phyloP scores from a whole-genome alignment of 2,113 vertebrate genomes.

The Oncorhynchus kisutch region DNA sequence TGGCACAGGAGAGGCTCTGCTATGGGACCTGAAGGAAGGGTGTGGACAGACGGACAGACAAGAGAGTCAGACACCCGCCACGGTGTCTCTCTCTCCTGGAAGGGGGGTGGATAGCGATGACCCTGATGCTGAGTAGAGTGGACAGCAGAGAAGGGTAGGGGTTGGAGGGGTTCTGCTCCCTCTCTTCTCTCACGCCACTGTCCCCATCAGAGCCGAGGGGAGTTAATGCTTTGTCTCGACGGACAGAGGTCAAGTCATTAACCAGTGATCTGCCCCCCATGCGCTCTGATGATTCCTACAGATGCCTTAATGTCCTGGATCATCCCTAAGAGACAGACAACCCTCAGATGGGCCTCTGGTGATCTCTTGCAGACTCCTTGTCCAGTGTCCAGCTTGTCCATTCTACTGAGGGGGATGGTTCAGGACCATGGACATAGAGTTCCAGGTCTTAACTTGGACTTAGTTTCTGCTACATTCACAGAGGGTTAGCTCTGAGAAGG shows the following conservation, averaged over 20 bases:
- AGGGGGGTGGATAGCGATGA: constrained; percentile 4
- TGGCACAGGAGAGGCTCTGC: not conserved
- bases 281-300: constrained; percentile 4
- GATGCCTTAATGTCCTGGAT: not conserved
- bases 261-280: constrained; percentile 32
- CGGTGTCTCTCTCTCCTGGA: not conserved
- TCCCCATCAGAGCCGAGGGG: constrained; percentile 34
- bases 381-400: not conserved
- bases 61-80: constrained; percentile 4
- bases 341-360: not conserved
- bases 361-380: not conserved
- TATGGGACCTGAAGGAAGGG: not conserved
- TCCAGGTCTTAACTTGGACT: not conserved
- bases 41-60: not conserved
- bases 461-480: not conserved
- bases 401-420: not conserved
- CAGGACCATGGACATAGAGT: not conserved
- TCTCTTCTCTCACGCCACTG: constrained; percentile 18
- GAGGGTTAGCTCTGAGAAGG: not conserved
- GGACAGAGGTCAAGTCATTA: constrained; percentile 65
- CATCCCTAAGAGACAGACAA: not conserved
- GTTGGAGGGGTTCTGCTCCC: not conserved
- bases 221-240: constrained; percentile 73
- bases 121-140: not conserved
- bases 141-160: not conserved